Percentiles rank a stretch among this genome's conserved stretches.
These are phyloP conservation scores for Neosilurus mollespiculum DNA, from an alignment of 2,797 vertebrate genomes.

Conservation along the genomic window DNA sequence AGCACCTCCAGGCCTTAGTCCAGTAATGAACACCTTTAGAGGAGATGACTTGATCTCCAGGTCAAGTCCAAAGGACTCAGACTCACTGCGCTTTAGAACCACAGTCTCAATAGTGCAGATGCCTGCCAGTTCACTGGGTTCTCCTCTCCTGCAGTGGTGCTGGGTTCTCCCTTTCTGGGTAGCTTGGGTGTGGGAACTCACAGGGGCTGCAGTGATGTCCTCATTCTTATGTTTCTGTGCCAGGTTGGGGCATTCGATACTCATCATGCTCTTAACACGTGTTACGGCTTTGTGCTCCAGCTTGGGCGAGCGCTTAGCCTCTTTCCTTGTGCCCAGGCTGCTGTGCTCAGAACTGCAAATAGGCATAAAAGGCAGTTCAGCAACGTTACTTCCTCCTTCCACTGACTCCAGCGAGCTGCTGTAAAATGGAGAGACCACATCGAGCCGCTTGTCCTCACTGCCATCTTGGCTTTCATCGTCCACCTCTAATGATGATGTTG, in stretches of 20 bases:
- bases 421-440: constrained; percentile 60
- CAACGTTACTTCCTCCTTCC: constrained; percentile 51
- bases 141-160: constrained; percentile 69
- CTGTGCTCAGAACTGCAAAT: constrained; percentile 65
- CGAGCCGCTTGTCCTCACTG: constrained; percentile 61
- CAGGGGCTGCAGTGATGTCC: constrained; percentile 59
- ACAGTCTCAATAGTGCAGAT: constrained; percentile 68
- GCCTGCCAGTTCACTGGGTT: constrained; percentile 55
- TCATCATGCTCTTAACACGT: constrained; percentile 79
- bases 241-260: constrained; percentile 70
- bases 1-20: constrained; percentile 74
- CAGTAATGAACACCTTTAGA: constrained; percentile 75
- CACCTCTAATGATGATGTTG: constrained; percentile 64
- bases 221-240: constrained; percentile 67
- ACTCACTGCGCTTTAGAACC: constrained; percentile 70
- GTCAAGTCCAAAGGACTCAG: constrained; percentile 78
- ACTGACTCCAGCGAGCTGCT: constrained; percentile 66
- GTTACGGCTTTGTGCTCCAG: constrained; percentile 82
- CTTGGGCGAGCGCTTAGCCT: constrained; percentile 81
- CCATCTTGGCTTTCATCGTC: constrained; percentile 67
- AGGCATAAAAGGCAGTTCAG: constrained; percentile 70
- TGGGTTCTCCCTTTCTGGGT: constrained; percentile 59
- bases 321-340: constrained; percentile 69
- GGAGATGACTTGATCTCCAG: constrained; percentile 79
- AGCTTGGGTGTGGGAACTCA: constrained; percentile 54